phyloP scores from a whole-genome alignment of 92 coral and sea anemone genomes.

The Phenganax stokvisi region DNA sequence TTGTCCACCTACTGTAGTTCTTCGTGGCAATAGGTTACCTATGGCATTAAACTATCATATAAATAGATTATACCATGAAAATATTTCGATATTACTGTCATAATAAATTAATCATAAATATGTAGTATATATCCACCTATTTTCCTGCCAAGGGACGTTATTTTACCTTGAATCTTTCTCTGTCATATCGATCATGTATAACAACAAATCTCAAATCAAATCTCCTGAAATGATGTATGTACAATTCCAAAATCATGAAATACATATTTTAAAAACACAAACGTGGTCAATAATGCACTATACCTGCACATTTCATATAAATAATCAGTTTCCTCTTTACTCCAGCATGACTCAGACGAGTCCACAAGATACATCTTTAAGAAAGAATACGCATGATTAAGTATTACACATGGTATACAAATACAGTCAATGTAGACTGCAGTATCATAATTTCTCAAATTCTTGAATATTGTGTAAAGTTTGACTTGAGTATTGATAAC shows the following conservation, averaged over 20 bases:
- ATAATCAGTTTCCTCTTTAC: constrained; percentile 79
- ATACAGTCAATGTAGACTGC: background rate
- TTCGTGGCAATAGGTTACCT: too few relatives aligned
- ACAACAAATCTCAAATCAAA: constrained; percentile 88
- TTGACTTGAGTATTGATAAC: background rate
- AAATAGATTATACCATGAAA: background rate
- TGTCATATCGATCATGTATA: constrained; percentile 87
- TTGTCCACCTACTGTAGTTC: too few relatives aligned
- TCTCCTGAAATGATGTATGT: constrained; percentile 41
- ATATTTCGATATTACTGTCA: background rate
- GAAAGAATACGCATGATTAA: constrained; percentile 1
- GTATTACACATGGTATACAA: background rate
- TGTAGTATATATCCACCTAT: too few relatives aligned
- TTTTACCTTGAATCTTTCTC: constrained; percentile 71
- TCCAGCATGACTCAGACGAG: constrained; percentile 73
- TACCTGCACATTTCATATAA: constrained; percentile 95
- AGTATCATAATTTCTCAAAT: too few relatives aligned
- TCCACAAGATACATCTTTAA: constrained; percentile 78
- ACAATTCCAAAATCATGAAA: background rate
- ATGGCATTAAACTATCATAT: background rate
- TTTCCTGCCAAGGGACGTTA: background rate
- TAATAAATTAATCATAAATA: background rate
- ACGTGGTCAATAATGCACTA: background rate
- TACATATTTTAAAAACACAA: background rate
- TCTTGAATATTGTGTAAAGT: background rate